Evolutionary conservation across 2,797 vertebrate genomes (phyloP), one percentile per base, ranked within the genome.

Genomic region (Hypotaenidia philippensis): DNA sequence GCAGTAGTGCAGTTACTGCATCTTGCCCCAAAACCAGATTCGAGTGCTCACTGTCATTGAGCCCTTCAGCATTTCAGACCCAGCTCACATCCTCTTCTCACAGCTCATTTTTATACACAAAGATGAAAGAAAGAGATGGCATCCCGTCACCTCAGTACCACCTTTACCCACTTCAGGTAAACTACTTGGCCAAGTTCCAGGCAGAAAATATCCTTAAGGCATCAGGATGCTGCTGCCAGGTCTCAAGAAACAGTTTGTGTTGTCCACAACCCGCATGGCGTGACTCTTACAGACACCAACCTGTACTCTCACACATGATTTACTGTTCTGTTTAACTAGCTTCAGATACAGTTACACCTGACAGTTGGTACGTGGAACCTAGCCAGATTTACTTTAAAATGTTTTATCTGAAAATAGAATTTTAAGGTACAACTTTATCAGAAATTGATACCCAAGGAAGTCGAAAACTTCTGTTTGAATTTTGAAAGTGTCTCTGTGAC

Each of bases 201-300:
- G 17, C 22, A 31, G 32, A 44, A 57, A 6, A 2, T 8, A 20
- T 29, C 31, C 55, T 47, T 56, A 9, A 52, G n/a, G 23, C 19
- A 34, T 45, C 57, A 36, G 44, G 23, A 14, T 18, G 23, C 64
- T 31, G 59, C 27, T 15, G 27, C 18, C 32, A 26, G 34, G 27
- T 49, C 49, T 23, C 14, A 6, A 66, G 61, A n/a, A 57, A 11
- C 13, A 9, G 12, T 69, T 50, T 38, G 13, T 47, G 52, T 10
- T 41, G 53, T n/a, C 47, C 34, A 1, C 2, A 50, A 21, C 31
- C 15, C 8, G 5, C 1, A 0, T 2, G 16, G 23, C 50, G 25
- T 69, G 78, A 17, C 55, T 55, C 32, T 31, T 6, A 16, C n/a
- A n/a, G 47, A 47, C 31, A 32, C 4, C 5, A 34, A 53, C 11